phyloP scores from a whole-genome alignment of 2,888 invertebrate genomes.

The Tethea ocularis region DNA sequence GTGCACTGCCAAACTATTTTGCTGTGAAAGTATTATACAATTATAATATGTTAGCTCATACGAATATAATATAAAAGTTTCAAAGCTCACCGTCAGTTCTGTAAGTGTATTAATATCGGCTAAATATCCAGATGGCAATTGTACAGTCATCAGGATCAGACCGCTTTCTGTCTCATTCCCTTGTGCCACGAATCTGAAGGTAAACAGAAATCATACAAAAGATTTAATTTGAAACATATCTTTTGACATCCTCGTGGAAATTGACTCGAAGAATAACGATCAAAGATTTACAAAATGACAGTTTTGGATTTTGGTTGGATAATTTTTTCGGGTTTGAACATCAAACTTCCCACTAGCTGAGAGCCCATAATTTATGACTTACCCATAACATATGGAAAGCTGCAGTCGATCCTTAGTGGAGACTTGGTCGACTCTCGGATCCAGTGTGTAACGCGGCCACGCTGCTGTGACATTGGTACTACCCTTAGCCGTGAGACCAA shows the following conservation, averaged over 20 bases:
- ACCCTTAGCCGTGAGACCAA: slow-evolving; percentile 91
- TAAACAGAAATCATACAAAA: not conserved
- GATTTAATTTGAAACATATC: too few species aligned
- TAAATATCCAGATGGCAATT: slow-evolving; percentile 95
- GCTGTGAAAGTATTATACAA: too few species aligned
- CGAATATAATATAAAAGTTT: not conserved
- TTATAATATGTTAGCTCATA: too few species aligned
- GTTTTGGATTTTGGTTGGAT: too few species aligned
- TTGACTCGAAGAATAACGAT: too few species aligned
- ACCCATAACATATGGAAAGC: slow-evolving; percentile 92
- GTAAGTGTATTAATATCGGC: slow-evolving; percentile 90
- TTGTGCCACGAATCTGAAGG: slow-evolving; percentile 85
- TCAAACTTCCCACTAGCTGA: not conserved
- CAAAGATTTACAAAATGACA: too few species aligned
- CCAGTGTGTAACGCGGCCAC: slow-evolving; percentile 93
- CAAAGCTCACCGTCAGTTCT: slow-evolving; percentile 77
- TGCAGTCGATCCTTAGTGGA: slow-evolving; percentile 90
- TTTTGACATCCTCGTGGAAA: too few species aligned
- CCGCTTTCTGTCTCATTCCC: slow-evolving; percentile 90
- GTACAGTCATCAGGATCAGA: slow-evolving; percentile 95
- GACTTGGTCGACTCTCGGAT: slow-evolving; percentile 92
- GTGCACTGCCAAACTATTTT: too few species aligned
- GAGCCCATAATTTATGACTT: slow-evolving; percentile 45
- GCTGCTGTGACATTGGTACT: slow-evolving; percentile 94
- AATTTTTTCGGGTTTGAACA: not conserved